Evolutionary conservation across 2,888 invertebrate species (phyloP).

Genomic region (Lapara coniferarum): DNA sequence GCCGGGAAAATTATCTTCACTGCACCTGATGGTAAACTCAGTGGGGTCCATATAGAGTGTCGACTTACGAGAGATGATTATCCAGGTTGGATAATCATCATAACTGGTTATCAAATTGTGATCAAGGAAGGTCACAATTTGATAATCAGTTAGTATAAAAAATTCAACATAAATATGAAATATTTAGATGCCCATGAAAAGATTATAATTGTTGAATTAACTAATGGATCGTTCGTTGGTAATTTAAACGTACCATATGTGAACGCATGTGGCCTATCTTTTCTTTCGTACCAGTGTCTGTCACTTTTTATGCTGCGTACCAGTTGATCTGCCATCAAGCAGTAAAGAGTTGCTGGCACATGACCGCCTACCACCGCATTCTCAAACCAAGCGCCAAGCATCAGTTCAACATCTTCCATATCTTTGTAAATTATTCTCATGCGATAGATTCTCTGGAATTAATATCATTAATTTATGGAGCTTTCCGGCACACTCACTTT

Average conservation of each 20-base stretch:
- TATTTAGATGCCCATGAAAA: too few species aligned
- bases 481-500: too few species aligned
- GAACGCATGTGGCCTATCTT: constrained; percentile 57
- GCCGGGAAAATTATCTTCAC: too few species aligned
- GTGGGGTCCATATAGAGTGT: too few species aligned
- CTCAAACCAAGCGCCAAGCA: constrained; percentile 94
- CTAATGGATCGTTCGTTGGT: not conserved
- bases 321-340: constrained; percentile 94
- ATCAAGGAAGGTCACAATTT: too few species aligned
- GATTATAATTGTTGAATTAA: too few species aligned
- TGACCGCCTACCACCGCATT: constrained; percentile 89
- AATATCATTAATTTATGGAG: not conserved
- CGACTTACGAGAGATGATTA: too few species aligned
- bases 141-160: too few species aligned
- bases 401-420: constrained; percentile 93
- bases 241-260: constrained; percentile 49
- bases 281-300: constrained; percentile 88
- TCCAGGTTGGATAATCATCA: too few species aligned
- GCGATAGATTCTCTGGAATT: constrained; percentile 54
- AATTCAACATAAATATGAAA: too few species aligned
- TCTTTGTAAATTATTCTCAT: constrained; percentile 65
- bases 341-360: constrained; percentile 94
- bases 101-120: too few species aligned
- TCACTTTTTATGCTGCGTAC: constrained; percentile 90
- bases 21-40: too few species aligned